Base-by-base conservation (phyloP, 2,888 invertebrate genomes). In the Pecten maximus region DNA sequence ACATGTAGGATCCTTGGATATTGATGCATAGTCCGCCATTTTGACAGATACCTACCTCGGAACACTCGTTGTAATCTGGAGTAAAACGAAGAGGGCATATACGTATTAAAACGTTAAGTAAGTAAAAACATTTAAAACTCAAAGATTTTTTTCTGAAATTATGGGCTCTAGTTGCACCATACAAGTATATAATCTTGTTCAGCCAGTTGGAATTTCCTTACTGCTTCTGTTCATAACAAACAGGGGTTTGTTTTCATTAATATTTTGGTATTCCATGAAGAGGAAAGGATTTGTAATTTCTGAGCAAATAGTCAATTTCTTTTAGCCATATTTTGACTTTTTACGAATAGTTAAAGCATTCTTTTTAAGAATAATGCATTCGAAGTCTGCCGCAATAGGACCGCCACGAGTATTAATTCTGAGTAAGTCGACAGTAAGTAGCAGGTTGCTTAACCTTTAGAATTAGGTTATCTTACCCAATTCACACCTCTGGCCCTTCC, bases 401-500 rank as follows among this genome's bases (percentile, higher is more conserved):
- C 8, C 16, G 2, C 16, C 19, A 50, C n/a, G 10, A 15, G 15
- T 50, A 15, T 50, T 15, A 8, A 50, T 2, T 15, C 15, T 2
- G 2, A 50, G 16, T 16, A 19, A 50, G 3, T 19, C 2, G 50
- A 50, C 3, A 12, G 50, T 6, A 54, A 8, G 19, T 0, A 54
- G 0, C 23, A 1, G 0, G 3, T n/a, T 54, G 23, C 19, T 23
- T 23, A 50, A 50, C 50, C 10, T 8, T 2, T n/a, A n/a, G n/a
- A n/a, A n/a, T 44, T 44, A 44, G 10, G 35, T 35, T 6, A 23
- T 35, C 40, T 88, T 87, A 89, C 92, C 92, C 2, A 74, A 2
- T 35, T 92, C 91, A 90, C 93, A 93, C 40, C 92, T 88, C 1
- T 40, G n/a, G 2, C 93, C 93, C 0, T 88, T 88, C 93, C 93